A percentile compares a stretch with the other conserved stretches of the same genome.
Evolutionary conservation across 1,140 invertebrate genomes (phyloP).

Genomic region (Scaptomyza hsui): DNA sequence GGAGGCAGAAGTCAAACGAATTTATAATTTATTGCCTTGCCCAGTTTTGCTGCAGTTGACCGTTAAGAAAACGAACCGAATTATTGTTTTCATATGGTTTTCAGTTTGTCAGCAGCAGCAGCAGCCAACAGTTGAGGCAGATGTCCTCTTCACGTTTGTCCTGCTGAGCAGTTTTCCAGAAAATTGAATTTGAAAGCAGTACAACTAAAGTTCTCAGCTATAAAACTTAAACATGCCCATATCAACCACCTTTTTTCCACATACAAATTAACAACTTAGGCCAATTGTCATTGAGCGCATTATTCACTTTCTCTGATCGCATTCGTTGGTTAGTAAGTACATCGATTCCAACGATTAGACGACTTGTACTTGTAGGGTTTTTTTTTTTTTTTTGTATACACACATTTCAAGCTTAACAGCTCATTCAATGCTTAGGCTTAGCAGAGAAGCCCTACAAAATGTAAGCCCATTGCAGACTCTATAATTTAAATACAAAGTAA

Average conservation of each 20-base stretch:
- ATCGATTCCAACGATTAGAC: slow-evolving; percentile 29
- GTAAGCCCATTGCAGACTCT: slow-evolving; percentile 43
- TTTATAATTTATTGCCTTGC: slow-evolving; percentile 74
- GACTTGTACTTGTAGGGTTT: slow-evolving; percentile 64
- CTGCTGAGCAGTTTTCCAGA: slow-evolving; percentile 26
- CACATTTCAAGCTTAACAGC: slow-evolving; percentile 18
- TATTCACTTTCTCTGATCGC: slow-evolving; percentile 29
- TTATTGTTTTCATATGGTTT: slow-evolving; percentile 80
- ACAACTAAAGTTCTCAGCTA: too few species aligned
- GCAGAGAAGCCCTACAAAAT: slow-evolving; percentile 25
- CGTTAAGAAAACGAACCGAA: slow-evolving; percentile 59
- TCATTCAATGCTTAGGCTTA: slow-evolving; percentile 43
- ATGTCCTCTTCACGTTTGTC: slow-evolving; percentile 51
- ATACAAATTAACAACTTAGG: slow-evolving; percentile 27
- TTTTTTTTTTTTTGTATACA: slow-evolving; percentile 41
- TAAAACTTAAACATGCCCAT: too few species aligned
- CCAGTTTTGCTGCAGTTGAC: slow-evolving; percentile 74
- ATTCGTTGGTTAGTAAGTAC: slow-evolving; percentile 17
- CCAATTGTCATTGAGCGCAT: slow-evolving; percentile 43
- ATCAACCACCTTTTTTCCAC: background rate
- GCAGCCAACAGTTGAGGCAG: slow-evolving; percentile 39
- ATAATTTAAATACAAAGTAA: slow-evolving; percentile 40
- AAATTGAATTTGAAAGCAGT: too few species aligned
- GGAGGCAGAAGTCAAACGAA: slow-evolving; percentile 79
- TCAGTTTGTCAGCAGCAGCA: slow-evolving; percentile 66